phyloP scores from a whole-genome alignment of 2,888 invertebrate species.

The Odiellus spinosus region DNA sequence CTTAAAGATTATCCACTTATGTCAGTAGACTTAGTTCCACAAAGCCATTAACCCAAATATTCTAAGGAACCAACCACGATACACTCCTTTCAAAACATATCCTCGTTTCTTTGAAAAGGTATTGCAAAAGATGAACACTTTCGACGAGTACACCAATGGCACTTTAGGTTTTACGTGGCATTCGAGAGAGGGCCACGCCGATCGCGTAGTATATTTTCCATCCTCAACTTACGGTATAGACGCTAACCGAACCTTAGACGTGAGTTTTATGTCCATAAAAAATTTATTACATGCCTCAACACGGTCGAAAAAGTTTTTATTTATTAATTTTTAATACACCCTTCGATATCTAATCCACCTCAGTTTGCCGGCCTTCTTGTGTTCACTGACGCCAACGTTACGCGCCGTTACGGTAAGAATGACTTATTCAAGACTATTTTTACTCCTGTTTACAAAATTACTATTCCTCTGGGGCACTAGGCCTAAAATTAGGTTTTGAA shows the following conservation, averaged over 20 bases:
- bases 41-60: too few relatives aligned
- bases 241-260: slow-evolving; percentile 78
- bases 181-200: slow-evolving; percentile 67
- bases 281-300: background rate
- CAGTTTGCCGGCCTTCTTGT: slow-evolving; percentile 62
- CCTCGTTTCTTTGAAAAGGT: slow-evolving; percentile 39
- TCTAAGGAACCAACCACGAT: too few relatives aligned
- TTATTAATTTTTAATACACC: background rate
- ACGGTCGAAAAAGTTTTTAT: background rate
- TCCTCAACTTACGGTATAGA: slow-evolving; percentile 82
- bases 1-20: too few relatives aligned
- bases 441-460: too few relatives aligned
- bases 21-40: too few relatives aligned
- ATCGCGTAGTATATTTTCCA: slow-evolving; percentile 69
- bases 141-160: slow-evolving; percentile 70
- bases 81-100: slow-evolving; percentile 1
- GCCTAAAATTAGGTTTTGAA: too few relatives aligned
- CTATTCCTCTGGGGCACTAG: too few relatives aligned
- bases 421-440: background rate
- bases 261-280: slow-evolving; percentile 29
- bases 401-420: slow-evolving; percentile 16
- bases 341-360: slow-evolving; percentile 2
- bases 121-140: slow-evolving; percentile 68
- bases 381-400: slow-evolving; percentile 64
- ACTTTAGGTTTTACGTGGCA: slow-evolving; percentile 69